Conservation (phyloP, 2,113 vertebrate species). For the Jaculus jaculus region DNA sequence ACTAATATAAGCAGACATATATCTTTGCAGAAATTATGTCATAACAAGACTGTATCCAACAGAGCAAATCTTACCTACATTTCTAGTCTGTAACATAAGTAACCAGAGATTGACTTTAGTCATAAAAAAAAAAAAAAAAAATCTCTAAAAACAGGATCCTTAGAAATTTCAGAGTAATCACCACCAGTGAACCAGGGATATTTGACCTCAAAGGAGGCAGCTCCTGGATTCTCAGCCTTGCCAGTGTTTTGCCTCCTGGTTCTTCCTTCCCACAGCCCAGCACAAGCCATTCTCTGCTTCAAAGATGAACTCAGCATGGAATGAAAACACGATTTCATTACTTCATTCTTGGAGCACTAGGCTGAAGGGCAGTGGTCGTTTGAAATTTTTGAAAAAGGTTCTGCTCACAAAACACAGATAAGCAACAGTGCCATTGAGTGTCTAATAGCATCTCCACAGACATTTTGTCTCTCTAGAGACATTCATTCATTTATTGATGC, state of each 20-base stretch:
- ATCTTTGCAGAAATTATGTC: neutral
- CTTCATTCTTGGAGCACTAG: neutral
- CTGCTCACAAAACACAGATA: neutral
- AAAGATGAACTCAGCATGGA: neutral
- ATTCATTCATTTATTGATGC: neutral
- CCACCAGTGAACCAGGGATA: neutral
- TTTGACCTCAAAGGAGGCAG: neutral
- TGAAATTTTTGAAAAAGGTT: constrained; percentile 9
- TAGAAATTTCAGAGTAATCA: neutral
- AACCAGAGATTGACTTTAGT: neutral
- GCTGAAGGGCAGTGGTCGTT: neutral
- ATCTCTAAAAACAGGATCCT: neutral
- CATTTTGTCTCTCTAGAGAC: neutral
- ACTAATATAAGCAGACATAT: neutral
- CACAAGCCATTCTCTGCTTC: neutral
- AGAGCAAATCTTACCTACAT: neutral
- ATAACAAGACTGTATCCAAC: neutral
- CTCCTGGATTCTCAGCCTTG: neutral
- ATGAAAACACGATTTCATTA: neutral
- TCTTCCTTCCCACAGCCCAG: neutral
- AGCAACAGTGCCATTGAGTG: neutral
- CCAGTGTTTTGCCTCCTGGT: neutral
- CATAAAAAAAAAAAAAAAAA: neutral
- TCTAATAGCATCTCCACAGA: neutral
- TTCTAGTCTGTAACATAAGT: neutral